Evolutionary conservation across 2,888 invertebrate genomes (phyloP).

Genomic region (Allacma fusca): DNA sequence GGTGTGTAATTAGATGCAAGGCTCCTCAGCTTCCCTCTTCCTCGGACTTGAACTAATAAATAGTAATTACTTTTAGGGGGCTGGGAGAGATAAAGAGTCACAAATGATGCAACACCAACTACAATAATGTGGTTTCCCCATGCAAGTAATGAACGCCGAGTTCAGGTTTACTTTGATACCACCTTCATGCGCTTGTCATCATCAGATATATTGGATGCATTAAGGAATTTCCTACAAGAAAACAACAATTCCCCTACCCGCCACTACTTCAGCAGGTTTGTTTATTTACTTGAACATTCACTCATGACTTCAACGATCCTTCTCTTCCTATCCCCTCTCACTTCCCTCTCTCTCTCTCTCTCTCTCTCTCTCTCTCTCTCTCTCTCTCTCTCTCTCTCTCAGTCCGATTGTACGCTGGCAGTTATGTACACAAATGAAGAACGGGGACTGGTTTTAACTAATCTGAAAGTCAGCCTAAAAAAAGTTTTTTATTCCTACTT

Average conservation of each 20-base stretch:
- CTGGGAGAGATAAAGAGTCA: neutral
- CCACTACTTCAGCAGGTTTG: too few relatives aligned
- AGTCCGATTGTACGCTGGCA: too few relatives aligned
- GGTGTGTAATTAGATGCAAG: slow-evolving; percentile 38
- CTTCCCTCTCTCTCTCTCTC: too few relatives aligned
- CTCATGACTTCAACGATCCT: too few relatives aligned
- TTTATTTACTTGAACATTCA: too few relatives aligned
- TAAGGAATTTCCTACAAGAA: slow-evolving; percentile 10
- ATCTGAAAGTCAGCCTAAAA: too few relatives aligned
- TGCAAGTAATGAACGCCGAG: neutral
- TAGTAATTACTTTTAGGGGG: neutral
- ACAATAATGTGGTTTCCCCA: neutral
- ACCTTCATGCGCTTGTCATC: slow-evolving; percentile 16
- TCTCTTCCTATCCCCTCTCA: too few relatives aligned
- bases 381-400: too few relatives aligned
- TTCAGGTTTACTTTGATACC: slow-evolving; percentile 18
- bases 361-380: too few relatives aligned
- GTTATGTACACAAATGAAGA: too few relatives aligned
- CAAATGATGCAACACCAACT: neutral
- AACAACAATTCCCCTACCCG: slow-evolving; percentile 2
- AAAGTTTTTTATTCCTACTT: too few relatives aligned
- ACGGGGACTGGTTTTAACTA: too few relatives aligned
- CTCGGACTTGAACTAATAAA: neutral
- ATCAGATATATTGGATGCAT: slow-evolving; percentile 14
- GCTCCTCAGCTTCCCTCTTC: neutral